These are phyloP conservation scores for Drosophila fungiperda DNA, from an alignment of 2,888 invertebrate genomes.

Conservation along the genomic window DNA sequence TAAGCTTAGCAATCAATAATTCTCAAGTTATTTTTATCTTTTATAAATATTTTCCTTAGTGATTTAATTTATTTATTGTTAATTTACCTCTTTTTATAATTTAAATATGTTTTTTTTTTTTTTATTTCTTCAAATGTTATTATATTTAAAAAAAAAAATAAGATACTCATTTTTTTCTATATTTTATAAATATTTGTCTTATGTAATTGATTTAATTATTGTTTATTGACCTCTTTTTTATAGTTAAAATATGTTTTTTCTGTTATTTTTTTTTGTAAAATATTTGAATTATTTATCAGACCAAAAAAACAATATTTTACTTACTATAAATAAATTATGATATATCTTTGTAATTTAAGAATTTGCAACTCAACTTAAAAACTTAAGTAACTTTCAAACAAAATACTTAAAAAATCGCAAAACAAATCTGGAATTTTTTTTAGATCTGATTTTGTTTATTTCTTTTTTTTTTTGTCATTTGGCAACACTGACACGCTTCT, in stretches of 20 bases:
- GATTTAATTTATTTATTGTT: neutral
- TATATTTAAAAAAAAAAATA: neutral
- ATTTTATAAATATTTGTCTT: neutral
- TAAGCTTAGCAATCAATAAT: neutral
- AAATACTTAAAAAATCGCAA: neutral
- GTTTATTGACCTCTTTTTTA: neutral
- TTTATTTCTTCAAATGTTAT: too few species aligned
- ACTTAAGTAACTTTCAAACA: neutral
- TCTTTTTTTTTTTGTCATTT: neutral
- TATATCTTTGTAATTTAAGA: neutral
- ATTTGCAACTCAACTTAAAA: neutral
- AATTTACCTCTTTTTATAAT: neutral
- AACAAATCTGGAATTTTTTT: neutral
- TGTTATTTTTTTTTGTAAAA: neutral
- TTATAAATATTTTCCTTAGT: neutral
- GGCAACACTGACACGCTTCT: slow-evolving; percentile 62
- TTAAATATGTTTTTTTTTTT: neutral
- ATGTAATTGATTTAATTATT: neutral
- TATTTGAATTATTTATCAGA: neutral
- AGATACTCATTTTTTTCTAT: neutral
- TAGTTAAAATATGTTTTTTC: neutral
- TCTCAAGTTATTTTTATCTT: neutral
- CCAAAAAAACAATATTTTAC: neutral
- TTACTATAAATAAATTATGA: neutral
- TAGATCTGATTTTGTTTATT: neutral